Evolutionary conservation across 2,888 invertebrate genomes (phyloP), one percentile per base, ranked within the genome.

Genomic region (Linnaemya vulpina): DNA sequence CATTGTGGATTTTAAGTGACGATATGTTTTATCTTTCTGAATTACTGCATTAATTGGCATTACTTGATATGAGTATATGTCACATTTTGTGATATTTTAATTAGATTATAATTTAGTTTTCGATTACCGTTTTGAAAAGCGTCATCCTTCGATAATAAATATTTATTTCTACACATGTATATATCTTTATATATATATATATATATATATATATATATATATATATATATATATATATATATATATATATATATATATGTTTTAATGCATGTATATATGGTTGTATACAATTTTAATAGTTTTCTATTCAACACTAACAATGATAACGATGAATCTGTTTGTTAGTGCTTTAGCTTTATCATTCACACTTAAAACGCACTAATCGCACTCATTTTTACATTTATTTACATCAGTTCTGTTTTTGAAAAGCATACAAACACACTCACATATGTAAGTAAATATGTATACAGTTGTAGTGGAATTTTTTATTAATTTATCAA

Each of bases 231-330:
- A 7, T 55, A 5, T 30, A 30, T 5, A 7, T 55, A 5, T 30
- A 30, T 5, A 3, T 5, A 5, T 30, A 30, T 30, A 30, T 30
- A 30, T 30, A 30, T 30, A 5, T 30, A 30, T 30, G 30, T 30
- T 30, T 30, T 2, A 2, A 30, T 30, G 30, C 30, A 30, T 30
- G 30, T 30, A 30, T 5, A 30, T 30, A n/a, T n/a, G n/a, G n/a
- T n/a, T n/a, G n/a, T n/a, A 49, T 49, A 40, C 11, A 76, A 67
- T 76, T 77, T 68, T 1, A 20, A 22, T 68, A 49, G 60, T 17
- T n/a, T 53, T 75, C 9, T 60, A 68, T 77, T 77, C 49, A 68
- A 60, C 68, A 25, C 58, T 60, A 77, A 17, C 35, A 9, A 35
- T 60, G 68, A 68, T 67, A 67, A 58, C 46, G 46, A 49, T 60